phyloP scores from a whole-genome alignment of 2,113 vertebrate genomes.

The Eupsittula cactorum region DNA sequence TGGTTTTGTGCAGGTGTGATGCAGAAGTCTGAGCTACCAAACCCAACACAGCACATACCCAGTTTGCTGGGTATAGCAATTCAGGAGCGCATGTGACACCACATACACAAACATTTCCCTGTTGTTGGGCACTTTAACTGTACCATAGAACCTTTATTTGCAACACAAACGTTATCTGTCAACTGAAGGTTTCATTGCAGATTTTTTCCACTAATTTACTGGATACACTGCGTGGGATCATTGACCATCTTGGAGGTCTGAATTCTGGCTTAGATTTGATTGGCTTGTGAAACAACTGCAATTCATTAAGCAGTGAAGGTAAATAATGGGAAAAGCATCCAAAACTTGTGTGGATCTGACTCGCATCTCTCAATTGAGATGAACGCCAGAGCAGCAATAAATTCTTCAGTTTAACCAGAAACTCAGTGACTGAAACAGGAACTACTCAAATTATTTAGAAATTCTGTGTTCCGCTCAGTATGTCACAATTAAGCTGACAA shows the following conservation, averaged over 20 bases:
- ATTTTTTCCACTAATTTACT: neutral
- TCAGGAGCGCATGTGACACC: rapidly evolving
- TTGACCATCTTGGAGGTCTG: neutral
- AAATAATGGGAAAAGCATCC: neutral
- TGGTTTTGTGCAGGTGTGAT: neutral
- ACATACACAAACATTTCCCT: neutral
- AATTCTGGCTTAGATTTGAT: neutral
- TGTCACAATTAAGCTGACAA: neutral
- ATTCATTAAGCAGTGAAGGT: neutral
- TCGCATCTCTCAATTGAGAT: rapidly evolving
- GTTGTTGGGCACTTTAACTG: neutral
- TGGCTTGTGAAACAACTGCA: neutral
- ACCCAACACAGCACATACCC: neutral
- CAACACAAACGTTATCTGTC: rapidly evolving
- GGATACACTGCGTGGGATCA: neutral
- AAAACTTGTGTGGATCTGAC: neutral
- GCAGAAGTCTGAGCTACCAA: neutral
- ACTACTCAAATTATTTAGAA: neutral
- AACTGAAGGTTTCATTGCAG: neutral
- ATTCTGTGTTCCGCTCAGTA: neutral
- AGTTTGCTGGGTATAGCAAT: rapidly evolving
- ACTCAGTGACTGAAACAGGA: neutral
- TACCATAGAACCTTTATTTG: neutral
- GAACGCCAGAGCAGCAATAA: neutral
- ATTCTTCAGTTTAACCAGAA: neutral